Base-by-base conservation (phyloP, 2,888 invertebrate species). In the Choreutis nemorana region DNA sequence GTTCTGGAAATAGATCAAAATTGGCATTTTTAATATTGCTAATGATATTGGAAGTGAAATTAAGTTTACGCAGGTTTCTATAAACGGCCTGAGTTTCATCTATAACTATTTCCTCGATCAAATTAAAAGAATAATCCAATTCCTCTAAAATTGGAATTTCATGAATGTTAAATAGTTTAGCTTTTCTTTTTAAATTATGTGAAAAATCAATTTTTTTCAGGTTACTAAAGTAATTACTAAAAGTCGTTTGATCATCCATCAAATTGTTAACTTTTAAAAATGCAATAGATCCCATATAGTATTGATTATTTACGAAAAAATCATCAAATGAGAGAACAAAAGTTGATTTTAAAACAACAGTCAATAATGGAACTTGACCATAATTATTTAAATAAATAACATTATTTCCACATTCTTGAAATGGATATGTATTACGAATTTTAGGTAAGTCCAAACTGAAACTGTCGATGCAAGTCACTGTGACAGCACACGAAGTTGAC, bases 71-170 rank as follows among this genome's bases (percentile, higher is more conserved):
- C n/a, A 71, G 31, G 1, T 33, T 41, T 9, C 9, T 41, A 26
- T 43, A 66, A 2, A 30, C 20, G 15, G 40, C 26, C 10, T 43
- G 14, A 8, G 23, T 29, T 2, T 32, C 18, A 9, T 35, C 24
- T 1, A 46, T 31, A 28, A 34, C 28, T 8, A 67, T 50, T 15
- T 39, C 31, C 18, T 26, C 42, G 7, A 72, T 65, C 3, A 20
- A 40, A 31, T 71, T 72, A 30, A 57, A 37, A 1, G 72, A 72
- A 4, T 59, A 45, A 43, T 71, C 55, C 14, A 71, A 39, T 30
- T 48, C 44, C 13, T 13, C 32, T 13, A 72, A 37, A 2, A 23
- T 23, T 1, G 18, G 25, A 1, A 66, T 35, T 8, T 51, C 32
- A 2, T 39, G 2, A 2, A 0, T 0, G 26, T 61, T 64, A 2